Evolutionary conservation across 2,113 vertebrate species (phyloP).

Genomic region (Peromyscus polionotus): DNA sequence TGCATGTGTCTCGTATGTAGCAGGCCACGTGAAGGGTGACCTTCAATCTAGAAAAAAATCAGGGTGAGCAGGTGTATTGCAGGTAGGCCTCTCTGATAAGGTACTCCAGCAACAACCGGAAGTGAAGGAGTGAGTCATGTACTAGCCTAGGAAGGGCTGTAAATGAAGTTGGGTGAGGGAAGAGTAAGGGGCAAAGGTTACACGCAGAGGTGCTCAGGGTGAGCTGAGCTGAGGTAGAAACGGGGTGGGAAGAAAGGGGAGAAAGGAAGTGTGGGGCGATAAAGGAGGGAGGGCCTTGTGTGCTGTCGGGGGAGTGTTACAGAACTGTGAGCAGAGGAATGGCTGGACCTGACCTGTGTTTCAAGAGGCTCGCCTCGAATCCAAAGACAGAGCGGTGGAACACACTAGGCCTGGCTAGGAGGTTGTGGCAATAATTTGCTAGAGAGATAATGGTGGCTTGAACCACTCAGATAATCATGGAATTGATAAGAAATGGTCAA

Average conservation of each 20-base stretch:
- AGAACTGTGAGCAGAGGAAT: slow-evolving; percentile 12
- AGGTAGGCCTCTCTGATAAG: slow-evolving; percentile 7
- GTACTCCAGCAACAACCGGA: not conserved
- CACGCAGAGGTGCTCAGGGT: not conserved
- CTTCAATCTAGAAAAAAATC: slow-evolving; percentile 28
- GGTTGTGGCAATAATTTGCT: not conserved
- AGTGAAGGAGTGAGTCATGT: not conserved
- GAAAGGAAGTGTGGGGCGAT: not conserved
- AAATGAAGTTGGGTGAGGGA: not conserved
- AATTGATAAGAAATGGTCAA: slow-evolving; percentile 14
- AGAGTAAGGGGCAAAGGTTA: slow-evolving; percentile 4
- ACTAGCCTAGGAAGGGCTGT: not conserved
- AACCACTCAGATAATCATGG: not conserved
- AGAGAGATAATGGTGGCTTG: not conserved
- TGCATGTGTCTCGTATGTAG: not conserved
- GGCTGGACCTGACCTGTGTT: not conserved
- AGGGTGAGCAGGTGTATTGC: not conserved
- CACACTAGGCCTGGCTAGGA: not conserved
- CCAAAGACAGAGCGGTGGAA: not conserved
- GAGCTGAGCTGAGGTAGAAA: not conserved
- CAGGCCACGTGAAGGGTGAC: not conserved
- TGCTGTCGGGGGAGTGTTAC: not conserved
- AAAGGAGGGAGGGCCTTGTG: not conserved
- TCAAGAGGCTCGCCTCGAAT: not conserved
- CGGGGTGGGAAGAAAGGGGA: not conserved